Percentiles rank a stretch among this genome's conserved stretches.
These are phyloP conservation scores for Rhynchopsitta pachyrhyncha DNA, from an alignment of 2,113 vertebrate species.

Conservation along the genomic window DNA sequence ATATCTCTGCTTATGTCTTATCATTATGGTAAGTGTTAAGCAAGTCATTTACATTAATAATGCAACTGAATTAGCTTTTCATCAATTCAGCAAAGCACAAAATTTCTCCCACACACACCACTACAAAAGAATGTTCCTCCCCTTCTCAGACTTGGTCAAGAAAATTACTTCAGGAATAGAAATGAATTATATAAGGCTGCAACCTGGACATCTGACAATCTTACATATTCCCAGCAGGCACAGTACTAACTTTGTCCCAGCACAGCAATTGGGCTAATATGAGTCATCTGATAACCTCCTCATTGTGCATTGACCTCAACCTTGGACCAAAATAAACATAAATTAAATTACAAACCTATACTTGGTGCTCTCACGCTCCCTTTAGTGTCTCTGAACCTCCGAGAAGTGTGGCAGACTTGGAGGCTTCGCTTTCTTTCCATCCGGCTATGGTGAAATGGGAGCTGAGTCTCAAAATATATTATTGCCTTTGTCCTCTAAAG, in stretches of 20 bases:
- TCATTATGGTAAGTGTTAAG: neutral
- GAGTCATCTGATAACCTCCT: constrained; percentile 64
- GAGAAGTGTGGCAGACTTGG: neutral
- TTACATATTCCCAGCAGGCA: constrained; percentile 49
- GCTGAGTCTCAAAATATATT: neutral
- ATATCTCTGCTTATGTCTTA: neutral
- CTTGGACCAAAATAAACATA: constrained; percentile 69
- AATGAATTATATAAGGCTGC: constrained; percentile 49
- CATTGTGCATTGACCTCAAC: constrained; percentile 57
- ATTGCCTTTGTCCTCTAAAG: neutral
- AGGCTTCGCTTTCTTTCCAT: neutral
- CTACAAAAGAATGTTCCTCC: neutral
- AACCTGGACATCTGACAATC: constrained; percentile 35
- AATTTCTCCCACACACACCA: neutral
- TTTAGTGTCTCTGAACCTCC: neutral
- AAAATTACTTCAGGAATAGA: constrained; percentile 50
- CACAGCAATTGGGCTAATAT: neutral
- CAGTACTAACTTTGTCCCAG: constrained; percentile 59
- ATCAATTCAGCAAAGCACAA: neutral
- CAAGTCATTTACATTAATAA: neutral
- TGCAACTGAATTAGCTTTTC: neutral
- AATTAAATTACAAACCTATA: constrained; percentile 48
- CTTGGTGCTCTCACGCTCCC: neutral
- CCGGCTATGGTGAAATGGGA: neutral
- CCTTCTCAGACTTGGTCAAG: constrained; percentile 14